Evolutionary conservation across 2,113 vertebrate genomes (phyloP).

Genomic region (Otocyon megalotis): DNA sequence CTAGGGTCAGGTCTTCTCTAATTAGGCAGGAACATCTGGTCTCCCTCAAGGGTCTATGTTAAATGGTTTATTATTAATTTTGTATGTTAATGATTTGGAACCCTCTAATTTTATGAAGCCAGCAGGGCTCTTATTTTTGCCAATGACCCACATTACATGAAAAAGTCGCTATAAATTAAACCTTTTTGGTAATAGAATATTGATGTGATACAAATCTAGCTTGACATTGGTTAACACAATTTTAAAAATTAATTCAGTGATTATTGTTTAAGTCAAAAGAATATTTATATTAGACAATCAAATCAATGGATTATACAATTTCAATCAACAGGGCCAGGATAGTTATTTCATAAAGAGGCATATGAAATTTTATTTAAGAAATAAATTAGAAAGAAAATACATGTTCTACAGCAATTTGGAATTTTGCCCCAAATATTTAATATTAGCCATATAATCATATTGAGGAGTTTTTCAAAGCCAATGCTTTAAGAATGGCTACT

Average conservation of each 20-base stretch:
- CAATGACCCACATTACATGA: constrained; percentile 41
- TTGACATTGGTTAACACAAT: not conserved
- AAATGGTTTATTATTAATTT: constrained; percentile 82
- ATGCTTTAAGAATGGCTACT: not conserved
- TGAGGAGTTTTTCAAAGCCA: not conserved
- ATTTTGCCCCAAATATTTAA: not conserved
- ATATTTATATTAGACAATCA: not conserved
- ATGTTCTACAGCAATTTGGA: not conserved
- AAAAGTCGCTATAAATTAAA: not conserved
- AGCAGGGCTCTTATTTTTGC: constrained; percentile 72
- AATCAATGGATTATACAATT: not conserved
- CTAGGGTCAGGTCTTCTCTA: constrained; percentile 59
- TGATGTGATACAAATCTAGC: not conserved
- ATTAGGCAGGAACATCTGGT: constrained; percentile 78
- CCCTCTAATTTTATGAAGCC: constrained; percentile 71
- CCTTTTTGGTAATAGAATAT: not conserved
- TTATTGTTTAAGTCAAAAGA: not conserved
- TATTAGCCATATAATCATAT: not conserved
- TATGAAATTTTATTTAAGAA: not conserved
- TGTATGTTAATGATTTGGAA: constrained; percentile 77
- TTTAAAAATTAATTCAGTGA: not conserved
- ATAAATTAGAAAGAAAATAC: not conserved
- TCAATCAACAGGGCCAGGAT: not conserved
- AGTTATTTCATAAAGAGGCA: not conserved
- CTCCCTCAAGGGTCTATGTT: constrained; percentile 70